A percentile compares a stretch with the other conserved stretches of the same genome.
phyloP scores from a whole-genome alignment of 1,140 invertebrate genomes.

The Chironomus striatipennis region DNA sequence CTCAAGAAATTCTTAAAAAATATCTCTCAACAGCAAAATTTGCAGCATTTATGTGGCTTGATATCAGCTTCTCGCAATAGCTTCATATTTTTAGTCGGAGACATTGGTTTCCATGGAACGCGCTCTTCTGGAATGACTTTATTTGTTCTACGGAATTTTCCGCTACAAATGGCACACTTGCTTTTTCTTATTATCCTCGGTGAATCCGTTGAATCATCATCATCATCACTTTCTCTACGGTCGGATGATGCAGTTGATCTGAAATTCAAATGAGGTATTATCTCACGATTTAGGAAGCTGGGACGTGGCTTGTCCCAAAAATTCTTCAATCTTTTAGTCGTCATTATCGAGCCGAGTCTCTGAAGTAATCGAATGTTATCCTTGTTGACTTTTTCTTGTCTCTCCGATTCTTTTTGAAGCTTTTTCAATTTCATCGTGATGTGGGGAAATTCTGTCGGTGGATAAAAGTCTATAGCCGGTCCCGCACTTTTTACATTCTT shows the following conservation, averaged over 20 bases:
- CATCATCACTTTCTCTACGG: no score
- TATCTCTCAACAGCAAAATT: slow-evolving; percentile 19
- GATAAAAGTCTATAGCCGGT: slow-evolving; percentile 46
- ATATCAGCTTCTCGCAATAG: neutral
- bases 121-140: slow-evolving; percentile 32
- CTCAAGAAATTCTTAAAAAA: neutral
- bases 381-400: slow-evolving; percentile 42
- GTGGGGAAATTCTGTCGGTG: slow-evolving; percentile 44
- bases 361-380: slow-evolving; percentile 50
- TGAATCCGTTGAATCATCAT: neutral
- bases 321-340: slow-evolving; percentile 46
- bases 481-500: slow-evolving; percentile 47
- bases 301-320: slow-evolving; percentile 45
- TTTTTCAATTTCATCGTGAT: slow-evolving; percentile 48
- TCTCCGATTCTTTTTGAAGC: slow-evolving; percentile 47
- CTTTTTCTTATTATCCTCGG: neutral
- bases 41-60: slow-evolving; percentile 23
- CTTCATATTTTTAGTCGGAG: slow-evolving; percentile 26
- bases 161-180: slow-evolving; percentile 5
- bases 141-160: neutral
- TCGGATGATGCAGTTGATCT: neutral
- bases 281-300: slow-evolving; percentile 37
- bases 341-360: slow-evolving; percentile 45
- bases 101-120: slow-evolving; percentile 36
- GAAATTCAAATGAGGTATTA: slow-evolving; percentile 28